Conservation (phyloP, 2,888 invertebrate genomes). For the Watsonalla cultraria region DNA sequence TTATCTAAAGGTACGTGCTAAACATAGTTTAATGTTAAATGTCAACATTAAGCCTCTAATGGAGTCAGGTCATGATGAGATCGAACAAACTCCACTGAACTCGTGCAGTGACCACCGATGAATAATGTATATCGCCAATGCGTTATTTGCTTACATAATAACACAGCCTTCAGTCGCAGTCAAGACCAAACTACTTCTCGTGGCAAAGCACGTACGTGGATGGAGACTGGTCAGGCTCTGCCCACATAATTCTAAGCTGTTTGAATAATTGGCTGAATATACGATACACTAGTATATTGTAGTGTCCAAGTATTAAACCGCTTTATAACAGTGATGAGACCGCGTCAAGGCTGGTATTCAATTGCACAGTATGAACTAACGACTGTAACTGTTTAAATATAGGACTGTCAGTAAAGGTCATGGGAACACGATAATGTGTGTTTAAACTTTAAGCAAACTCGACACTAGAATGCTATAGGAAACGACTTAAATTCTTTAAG, state of each 20-base stretch:
- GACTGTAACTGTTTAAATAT: conserved; percentile 24
- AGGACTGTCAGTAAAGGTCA: background rate
- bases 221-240: conserved; percentile 43
- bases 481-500: background rate
- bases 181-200: conserved; percentile 59
- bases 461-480: background rate
- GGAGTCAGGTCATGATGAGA: conserved; percentile 23
- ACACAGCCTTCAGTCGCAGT: conserved; percentile 38
- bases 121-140: conserved; percentile 58
- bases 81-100: conserved; percentile 34
- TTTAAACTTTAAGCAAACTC: background rate
- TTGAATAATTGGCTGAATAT: conserved; percentile 34
- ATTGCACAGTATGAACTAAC: conserved; percentile 36
- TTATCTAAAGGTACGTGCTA: conserved; percentile 15
- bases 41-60: conserved; percentile 26
- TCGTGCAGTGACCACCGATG: conserved; percentile 57
- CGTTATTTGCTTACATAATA: conserved; percentile 71
- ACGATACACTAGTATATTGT: conserved; percentile 38
- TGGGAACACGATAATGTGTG: background rate
- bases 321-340: conserved; percentile 41
- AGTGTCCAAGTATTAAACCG: conserved; percentile 37
- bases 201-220: conserved; percentile 60
- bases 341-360: conserved; percentile 39
- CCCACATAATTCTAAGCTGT: conserved; percentile 56
- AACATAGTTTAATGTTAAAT: conserved; percentile 18